Percentiles rank a stretch among this genome's conserved stretches.
These are phyloP conservation scores for Cirrhinus mrigala DNA, from an alignment of 2,797 vertebrate genomes.

Conservation along the genomic window DNA sequence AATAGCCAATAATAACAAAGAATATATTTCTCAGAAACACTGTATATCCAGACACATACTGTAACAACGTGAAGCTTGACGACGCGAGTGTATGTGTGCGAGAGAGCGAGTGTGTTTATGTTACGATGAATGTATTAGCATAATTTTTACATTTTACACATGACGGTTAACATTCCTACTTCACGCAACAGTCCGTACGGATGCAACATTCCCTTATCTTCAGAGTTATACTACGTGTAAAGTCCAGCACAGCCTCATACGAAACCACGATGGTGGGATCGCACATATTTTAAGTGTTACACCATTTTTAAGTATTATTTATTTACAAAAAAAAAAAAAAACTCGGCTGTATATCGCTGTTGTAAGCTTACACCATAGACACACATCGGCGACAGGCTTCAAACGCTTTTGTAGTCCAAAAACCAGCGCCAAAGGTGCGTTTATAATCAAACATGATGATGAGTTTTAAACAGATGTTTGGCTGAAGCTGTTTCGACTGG, in stretches of 20 bases:
- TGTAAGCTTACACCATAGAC: not conserved
- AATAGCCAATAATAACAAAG: constrained; percentile 52
- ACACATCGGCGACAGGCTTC: not conserved
- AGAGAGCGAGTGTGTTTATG: constrained; percentile 25
- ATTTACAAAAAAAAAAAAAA: not conserved
- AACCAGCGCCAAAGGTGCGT: not conserved
- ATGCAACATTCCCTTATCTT: constrained; percentile 27
- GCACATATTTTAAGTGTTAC: constrained; percentile 8
- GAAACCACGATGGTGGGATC: constrained; percentile 17
- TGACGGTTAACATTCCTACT: constrained; percentile 41
- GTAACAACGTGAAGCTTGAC: constrained; percentile 34
- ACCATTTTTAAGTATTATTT: constrained; percentile 42
- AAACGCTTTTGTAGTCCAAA: not conserved
- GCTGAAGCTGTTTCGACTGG: not conserved
- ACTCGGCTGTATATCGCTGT: not conserved
- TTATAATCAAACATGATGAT: constrained; percentile 28
- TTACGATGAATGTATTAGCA: constrained; percentile 18
- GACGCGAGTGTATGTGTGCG: not conserved
- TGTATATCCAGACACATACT: constrained; percentile 58
- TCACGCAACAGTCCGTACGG: not conserved
- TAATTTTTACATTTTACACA: constrained; percentile 4
- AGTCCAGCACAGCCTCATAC: constrained; percentile 10
- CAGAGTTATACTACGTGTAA: constrained; percentile 3
- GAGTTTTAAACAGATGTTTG: constrained; percentile 23
- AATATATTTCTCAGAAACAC: constrained; percentile 51